Evolutionary conservation across 2,888 invertebrate species (phyloP).

Genomic region (Sinelater perroti): DNA sequence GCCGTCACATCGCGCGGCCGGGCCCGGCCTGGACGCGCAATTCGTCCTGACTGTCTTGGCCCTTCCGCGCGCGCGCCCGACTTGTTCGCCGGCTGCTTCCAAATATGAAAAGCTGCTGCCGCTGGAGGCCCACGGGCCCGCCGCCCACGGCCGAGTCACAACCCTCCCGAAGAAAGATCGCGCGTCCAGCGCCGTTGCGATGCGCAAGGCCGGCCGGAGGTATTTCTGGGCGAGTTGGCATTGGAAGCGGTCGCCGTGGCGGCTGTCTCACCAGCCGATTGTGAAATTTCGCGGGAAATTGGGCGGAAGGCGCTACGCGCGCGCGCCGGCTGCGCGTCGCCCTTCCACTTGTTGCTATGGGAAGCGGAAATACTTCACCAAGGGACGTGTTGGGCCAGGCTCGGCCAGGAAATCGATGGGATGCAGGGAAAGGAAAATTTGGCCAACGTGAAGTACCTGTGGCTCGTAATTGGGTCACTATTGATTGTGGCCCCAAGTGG

Average conservation of each 20-base stretch:
- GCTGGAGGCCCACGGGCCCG: too few species aligned
- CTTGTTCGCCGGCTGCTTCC: slow-evolving; percentile 6
- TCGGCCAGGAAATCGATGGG: slow-evolving; percentile 21
- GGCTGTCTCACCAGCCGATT: background rate
- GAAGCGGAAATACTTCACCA: slow-evolving; percentile 1
- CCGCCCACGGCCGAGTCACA: too few species aligned
- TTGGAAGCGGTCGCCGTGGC: slow-evolving; percentile 4
- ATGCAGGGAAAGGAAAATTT: slow-evolving; percentile 6
- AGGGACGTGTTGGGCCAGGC: slow-evolving; percentile 7
- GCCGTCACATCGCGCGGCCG: slow-evolving; percentile 50
- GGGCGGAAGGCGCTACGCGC: slow-evolving; percentile 7
- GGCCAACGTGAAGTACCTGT: background rate
- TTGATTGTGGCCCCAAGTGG: too few species aligned
- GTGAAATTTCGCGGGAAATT: background rate
- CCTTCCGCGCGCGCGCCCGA: slow-evolving; percentile 8
- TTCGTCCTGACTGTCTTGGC: slow-evolving; percentile 42
- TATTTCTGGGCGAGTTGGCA: slow-evolving; percentile 17
- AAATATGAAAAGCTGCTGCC: slow-evolving; percentile 12
- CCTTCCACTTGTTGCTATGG: slow-evolving; percentile 34
- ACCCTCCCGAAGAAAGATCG: too few species aligned
- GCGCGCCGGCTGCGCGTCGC: background rate
- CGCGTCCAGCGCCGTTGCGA: too few species aligned
- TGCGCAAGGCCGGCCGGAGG: slow-evolving; percentile 6
- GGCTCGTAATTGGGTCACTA: too few species aligned
- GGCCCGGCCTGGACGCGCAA: slow-evolving; percentile 48